Percentiles rank a stretch among this genome's conserved stretches.
Evolutionary conservation across 2,113 vertebrate species (phyloP).

Genomic region (Oryzias celebensis): DNA sequence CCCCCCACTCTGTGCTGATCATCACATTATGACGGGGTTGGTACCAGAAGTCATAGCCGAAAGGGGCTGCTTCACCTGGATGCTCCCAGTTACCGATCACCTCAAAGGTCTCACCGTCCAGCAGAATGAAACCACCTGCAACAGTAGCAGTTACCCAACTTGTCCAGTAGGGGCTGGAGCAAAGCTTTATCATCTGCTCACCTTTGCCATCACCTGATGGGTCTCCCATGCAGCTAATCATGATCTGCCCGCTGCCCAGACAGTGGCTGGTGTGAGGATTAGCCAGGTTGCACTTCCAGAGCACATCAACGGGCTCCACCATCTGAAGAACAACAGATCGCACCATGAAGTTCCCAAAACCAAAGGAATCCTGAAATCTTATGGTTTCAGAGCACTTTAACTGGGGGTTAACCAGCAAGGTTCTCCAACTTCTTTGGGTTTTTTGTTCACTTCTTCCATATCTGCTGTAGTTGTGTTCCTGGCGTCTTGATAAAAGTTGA

Average conservation of each 20-base stretch:
- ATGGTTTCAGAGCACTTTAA: no score
- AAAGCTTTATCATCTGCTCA: constrained; percentile 38
- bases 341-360: neutral
- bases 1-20: constrained; percentile 90
- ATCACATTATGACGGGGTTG: constrained; percentile 93
- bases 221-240: constrained; percentile 90
- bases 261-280: constrained; percentile 91
- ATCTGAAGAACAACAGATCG: constrained; percentile 64
- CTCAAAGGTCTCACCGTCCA: constrained; percentile 91
- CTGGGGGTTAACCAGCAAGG: no score
- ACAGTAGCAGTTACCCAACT: neutral
- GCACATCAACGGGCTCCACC: constrained; percentile 84
- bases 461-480: no score
- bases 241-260: constrained; percentile 87
- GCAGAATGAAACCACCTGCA: constrained; percentile 86
- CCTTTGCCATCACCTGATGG: constrained; percentile 86
- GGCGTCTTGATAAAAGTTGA: no score
- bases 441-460: no score
- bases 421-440: no score
- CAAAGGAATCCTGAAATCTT: no score
- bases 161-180: no score
- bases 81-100: constrained; percentile 89
- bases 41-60: constrained; percentile 97
- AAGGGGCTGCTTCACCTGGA: constrained; percentile 67
- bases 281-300: constrained; percentile 80